A percentile compares a stretch with the other conserved stretches of the same genome.
phyloP scores from a whole-genome alignment of 2,797 vertebrate species.

The Podarcis siculus region DNA sequence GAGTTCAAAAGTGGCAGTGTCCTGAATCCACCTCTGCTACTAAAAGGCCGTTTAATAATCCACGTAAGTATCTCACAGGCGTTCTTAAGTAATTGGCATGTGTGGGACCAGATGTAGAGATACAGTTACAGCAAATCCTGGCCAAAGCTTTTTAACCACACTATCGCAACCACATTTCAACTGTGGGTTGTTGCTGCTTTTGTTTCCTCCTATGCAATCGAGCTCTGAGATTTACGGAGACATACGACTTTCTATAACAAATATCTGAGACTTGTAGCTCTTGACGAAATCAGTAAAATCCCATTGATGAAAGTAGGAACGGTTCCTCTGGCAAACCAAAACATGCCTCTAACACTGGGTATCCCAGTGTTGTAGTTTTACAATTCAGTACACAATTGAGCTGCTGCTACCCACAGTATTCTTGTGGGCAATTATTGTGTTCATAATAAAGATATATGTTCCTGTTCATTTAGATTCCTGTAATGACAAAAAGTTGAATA shows the following conservation, averaged over 20 bases:
- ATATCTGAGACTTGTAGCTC: slow-evolving; percentile 26
- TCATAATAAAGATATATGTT: slow-evolving; percentile 64
- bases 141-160: slow-evolving; percentile 62
- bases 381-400: slow-evolving; percentile 26
- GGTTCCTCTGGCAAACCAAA: neutral
- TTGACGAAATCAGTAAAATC: slow-evolving; percentile 47
- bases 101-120: slow-evolving; percentile 70
- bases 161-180: slow-evolving; percentile 58
- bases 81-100: slow-evolving; percentile 63
- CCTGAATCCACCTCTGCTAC: slow-evolving; percentile 72
- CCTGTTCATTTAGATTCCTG: slow-evolving; percentile 59
- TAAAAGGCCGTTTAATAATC: slow-evolving; percentile 73
- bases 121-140: slow-evolving; percentile 67
- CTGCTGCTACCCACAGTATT: slow-evolving; percentile 52
- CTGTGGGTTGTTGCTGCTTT: slow-evolving; percentile 56
- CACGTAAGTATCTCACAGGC: slow-evolving; percentile 49
- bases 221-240: slow-evolving; percentile 62
- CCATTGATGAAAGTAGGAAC: slow-evolving; percentile 3
- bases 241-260: slow-evolving; percentile 48
- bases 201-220: slow-evolving; percentile 22
- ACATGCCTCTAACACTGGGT: neutral
- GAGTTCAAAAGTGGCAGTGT: slow-evolving; percentile 64
- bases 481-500: slow-evolving; percentile 56
- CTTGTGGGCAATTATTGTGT: slow-evolving; percentile 33
- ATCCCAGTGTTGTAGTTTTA: slow-evolving; percentile 11